Conservation (phyloP, 1,140 invertebrate species). For the Chironomus tepperi region DNA sequence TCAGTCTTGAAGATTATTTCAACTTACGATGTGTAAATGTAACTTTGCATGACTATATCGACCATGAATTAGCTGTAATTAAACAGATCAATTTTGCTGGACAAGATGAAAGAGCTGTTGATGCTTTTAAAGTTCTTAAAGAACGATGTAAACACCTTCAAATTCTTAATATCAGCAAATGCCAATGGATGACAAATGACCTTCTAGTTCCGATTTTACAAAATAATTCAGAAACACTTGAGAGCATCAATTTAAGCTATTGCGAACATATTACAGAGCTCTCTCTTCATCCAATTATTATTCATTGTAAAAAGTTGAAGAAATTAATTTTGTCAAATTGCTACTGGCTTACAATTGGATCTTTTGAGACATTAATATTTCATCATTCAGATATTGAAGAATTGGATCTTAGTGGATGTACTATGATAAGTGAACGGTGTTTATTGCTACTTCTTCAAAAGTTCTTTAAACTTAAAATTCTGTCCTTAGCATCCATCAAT, state of each 20-base stretch:
- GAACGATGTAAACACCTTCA: not conserved
- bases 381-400: constrained; percentile 6
- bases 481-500: not conserved
- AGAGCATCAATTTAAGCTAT: not conserved
- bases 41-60: not conserved
- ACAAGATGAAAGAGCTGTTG: not conserved
- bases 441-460: not conserved
- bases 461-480: not conserved
- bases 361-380: not conserved
- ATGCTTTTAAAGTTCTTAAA: not conserved
- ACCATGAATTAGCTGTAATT: not conserved
- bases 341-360: not conserved
- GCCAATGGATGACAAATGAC: not conserved
- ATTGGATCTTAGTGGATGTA: not conserved
- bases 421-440: not conserved
- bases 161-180: not conserved
- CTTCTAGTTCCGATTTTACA: not conserved
- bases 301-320: not conserved
- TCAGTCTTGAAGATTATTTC: not conserved
- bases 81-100: not conserved
- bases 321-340: not conserved
- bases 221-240: not conserved
- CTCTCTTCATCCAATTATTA: not conserved
- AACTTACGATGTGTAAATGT: not conserved
- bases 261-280: not conserved